Evolutionary conservation across 2,888 invertebrate species (phyloP), one percentile per base, ranked within the genome.

Genomic region (Pseudanteris insignis): DNA sequence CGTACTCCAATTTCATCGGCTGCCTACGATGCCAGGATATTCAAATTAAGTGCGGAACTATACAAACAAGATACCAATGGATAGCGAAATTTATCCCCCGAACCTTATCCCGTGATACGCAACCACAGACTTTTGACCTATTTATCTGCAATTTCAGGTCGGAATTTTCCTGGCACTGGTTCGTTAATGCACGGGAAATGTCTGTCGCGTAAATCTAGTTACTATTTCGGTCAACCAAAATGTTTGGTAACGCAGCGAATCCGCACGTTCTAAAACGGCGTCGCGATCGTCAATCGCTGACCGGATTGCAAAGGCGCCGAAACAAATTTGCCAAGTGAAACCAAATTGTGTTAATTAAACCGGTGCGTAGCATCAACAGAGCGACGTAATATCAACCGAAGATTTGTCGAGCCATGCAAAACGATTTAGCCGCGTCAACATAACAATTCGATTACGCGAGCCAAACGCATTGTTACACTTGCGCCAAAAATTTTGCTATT

Each of bases 311-410:
- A 18, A 18, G 24, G 24, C 10, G 14, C 8, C 34, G 28, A 41
- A 33, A 38, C 33, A 33, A 51, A 41, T 53, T 43, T 43, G 30
- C 30, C 28, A 37, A 36, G 43, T 24, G 18, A 18, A 18, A 18
- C 30, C 25, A 34, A 43, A 53, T 53, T 53, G 15, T 18, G 43
- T 30, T 43, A 36, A 43, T 51, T 51, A 41, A 51, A 54, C 54
- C 10, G 18, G 11, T 8, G 32, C 26, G 21, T 36, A 32, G 44
- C 30, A 43, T 12, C 53, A 53, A 53, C 53, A 53, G 44, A 53
- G 28, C 37, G 11, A 5, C 36, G 53, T 37, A 53, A 43, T 21
- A 38, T 44, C 36, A 50, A 44, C 53, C 53, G 34, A 53, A 53
- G 53, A 53, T 44, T 53, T 18, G 43, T n/a, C n/a, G n/a, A n/a